Evolutionary conservation across 2,888 invertebrate species (phyloP), one percentile per base, ranked within the genome.

Genomic region (Exephanes ischioxanthus): DNA sequence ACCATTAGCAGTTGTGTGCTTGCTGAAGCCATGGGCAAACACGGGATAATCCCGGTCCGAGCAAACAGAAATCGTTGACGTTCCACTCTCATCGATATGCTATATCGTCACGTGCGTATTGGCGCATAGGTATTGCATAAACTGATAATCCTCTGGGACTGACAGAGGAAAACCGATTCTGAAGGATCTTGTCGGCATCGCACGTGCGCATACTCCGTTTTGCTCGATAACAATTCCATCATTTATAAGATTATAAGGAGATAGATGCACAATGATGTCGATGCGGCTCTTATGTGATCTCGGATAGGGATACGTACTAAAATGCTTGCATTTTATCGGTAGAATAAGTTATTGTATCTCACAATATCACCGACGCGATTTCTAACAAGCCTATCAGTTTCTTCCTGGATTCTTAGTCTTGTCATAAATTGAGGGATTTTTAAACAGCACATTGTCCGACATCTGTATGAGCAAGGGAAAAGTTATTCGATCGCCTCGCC

Each of bases 1-100:
- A 78, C 80, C 81, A 84, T 85, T 77, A 78, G 75, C 67, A 67
- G 71, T 76, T 79, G 84, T 78, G 66, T 81, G 61, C 80, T 71
- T 53, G 63, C 73, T 30, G 70, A 72, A 41, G 79, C 48, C 58
- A 19, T 26, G 75, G 70, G 79, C 78, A 84, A 87, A 84, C 79
- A 58, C 73, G 51, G 77, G 71, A 58, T 81, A 79, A 88, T 86
- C 76, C 81, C 41, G 72, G 51, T 53, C 70, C 63, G 53, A 26
- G 67, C 76, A 77, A 83, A 85, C 72, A 80, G 72, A 80, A 80
- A 83, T 83, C 58, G 16, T 48, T 51, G 79, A 82, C 66, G 63
- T 55, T 66, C n/a, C 45, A 48, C 51, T 14, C 63, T 58, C 63
- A 67, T 58, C 67, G 71, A 58, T 67, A 51, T 37, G 26, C 55